A percentile compares a stretch with the other conserved stretches of the same genome.
phyloP scores from a whole-genome alignment of 2,113 vertebrate species.

The Oreochromis spilurus region DNA sequence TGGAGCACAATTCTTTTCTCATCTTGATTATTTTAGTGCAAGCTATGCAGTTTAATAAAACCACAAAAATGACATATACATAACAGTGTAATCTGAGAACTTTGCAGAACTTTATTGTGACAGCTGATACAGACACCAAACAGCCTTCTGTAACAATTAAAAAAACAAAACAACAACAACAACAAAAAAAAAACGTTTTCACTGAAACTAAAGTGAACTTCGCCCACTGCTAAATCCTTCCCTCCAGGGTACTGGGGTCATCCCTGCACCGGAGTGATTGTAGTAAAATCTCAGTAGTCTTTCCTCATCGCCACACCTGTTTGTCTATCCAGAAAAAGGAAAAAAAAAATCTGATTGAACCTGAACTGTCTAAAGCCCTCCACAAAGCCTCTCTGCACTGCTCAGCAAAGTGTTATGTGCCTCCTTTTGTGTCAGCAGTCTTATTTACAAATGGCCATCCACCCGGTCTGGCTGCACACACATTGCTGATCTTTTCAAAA shows the following conservation, averaged over 20 bases:
- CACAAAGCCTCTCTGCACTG: not conserved
- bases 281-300: not conserved
- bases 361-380: not conserved
- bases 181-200: not conserved
- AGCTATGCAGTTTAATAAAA: not conserved
- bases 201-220: not conserved
- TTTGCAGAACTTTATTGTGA: slow-evolving; percentile 63
- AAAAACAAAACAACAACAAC: not conserved
- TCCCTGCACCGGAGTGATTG: not conserved
- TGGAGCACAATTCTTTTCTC: not conserved
- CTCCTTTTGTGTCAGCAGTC: not conserved
- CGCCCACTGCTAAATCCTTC: not conserved
- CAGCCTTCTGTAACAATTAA: slow-evolving; percentile 8
- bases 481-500: not conserved
- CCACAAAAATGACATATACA: not conserved
- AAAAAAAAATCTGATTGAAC: not conserved
- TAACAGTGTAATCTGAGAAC: not conserved
- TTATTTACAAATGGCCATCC: slow-evolving; percentile 53
- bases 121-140: slow-evolving; percentile 33
- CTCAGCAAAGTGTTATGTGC: not conserved
- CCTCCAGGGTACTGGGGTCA: not conserved
- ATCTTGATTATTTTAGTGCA: not conserved
- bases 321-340: not conserved
- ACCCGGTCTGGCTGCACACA: not conserved
- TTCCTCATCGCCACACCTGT: not conserved